These are phyloP conservation scores for Stictonetta naevosa DNA, from an alignment of 2,113 vertebrate genomes.

Conservation along the genomic window DNA sequence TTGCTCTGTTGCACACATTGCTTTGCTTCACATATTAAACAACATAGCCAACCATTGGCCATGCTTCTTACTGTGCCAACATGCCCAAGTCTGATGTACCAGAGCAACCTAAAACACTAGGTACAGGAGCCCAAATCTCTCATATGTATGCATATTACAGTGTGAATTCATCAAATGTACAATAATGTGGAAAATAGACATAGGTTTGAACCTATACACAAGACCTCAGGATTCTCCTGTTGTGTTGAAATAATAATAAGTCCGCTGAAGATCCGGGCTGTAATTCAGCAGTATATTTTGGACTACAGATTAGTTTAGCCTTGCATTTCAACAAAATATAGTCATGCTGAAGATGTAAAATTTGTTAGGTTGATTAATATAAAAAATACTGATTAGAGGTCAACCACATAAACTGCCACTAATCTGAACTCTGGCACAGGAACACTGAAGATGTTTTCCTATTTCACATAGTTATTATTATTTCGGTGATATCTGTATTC, in stretches of 20 bases:
- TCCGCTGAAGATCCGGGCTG: not conserved
- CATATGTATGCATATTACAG: too few relatives aligned
- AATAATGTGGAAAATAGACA: not conserved
- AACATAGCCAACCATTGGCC: not conserved
- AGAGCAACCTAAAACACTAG: not conserved
- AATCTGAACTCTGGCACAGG: not conserved
- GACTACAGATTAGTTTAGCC: not conserved
- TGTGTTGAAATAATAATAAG: not conserved
- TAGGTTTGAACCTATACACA: not conserved
- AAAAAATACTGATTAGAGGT: not conserved
- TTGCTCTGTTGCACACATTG: not conserved
- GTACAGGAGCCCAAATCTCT: not conserved
- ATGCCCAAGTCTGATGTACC: not conserved
- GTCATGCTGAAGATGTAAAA: not conserved
- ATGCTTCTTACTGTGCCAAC: not conserved
- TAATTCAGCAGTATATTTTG: not conserved
- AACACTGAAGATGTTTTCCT: not conserved
- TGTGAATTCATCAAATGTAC: not conserved
- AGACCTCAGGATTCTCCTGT: not conserved
- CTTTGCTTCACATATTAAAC: not conserved
- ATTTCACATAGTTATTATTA: not conserved
- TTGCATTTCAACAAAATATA: not conserved
- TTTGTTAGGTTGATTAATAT: not conserved
- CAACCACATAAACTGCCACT: not conserved
- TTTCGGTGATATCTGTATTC: not conserved